Evolutionary conservation across 1,140 invertebrate species (phyloP).

Genomic region (Nephotettix cincticeps): DNA sequence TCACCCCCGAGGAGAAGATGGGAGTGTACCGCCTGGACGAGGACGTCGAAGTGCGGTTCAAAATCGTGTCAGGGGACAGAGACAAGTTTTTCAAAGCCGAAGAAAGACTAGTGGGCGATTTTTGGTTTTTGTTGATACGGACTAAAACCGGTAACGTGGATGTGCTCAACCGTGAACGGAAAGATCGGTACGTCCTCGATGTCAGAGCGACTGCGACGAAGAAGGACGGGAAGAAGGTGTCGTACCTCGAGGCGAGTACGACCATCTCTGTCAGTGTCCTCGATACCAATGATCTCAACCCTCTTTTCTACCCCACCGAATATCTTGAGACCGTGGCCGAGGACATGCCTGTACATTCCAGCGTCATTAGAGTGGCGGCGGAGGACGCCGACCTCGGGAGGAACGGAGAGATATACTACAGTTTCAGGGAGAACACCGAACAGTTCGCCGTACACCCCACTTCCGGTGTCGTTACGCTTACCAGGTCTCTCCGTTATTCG

Average conservation of each 20-base stretch:
- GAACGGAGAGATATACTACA: conserved; percentile 96
- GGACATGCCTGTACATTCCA: conserved; percentile 81
- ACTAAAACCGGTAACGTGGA: conserved; percentile 81
- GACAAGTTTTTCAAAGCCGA: conserved; percentile 93
- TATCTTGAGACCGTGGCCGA: conserved; percentile 88
- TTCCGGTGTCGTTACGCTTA: conserved; percentile 82
- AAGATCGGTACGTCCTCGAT: conserved; percentile 77
- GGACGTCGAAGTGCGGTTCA: conserved; percentile 69
- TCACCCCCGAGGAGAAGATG: conserved; percentile 64
- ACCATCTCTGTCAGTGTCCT: conserved; percentile 76
- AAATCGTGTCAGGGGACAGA: conserved; percentile 80
- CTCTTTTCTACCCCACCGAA: conserved; percentile 83
- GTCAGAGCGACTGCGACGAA: conserved; percentile 70
- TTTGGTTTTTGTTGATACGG: conserved; percentile 86
- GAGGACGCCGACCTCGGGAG: conserved; percentile 92
- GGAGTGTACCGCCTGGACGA: conserved; percentile 60
- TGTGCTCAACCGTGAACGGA: conserved; percentile 88
- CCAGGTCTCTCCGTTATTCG: conserved; percentile 67
- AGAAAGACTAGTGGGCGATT: conserved; percentile 82
- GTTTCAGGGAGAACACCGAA: conserved; percentile 80
- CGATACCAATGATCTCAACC: conserved; percentile 90
- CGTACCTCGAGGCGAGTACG: conserved; percentile 64
- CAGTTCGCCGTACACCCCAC: conserved; percentile 91
- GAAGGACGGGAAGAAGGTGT: conserved; percentile 57
- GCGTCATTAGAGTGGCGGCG: conserved; percentile 73